These are phyloP conservation scores for Lasiurus cinereus DNA, from an alignment of 2,113 vertebrate species.

Conservation along the genomic window DNA sequence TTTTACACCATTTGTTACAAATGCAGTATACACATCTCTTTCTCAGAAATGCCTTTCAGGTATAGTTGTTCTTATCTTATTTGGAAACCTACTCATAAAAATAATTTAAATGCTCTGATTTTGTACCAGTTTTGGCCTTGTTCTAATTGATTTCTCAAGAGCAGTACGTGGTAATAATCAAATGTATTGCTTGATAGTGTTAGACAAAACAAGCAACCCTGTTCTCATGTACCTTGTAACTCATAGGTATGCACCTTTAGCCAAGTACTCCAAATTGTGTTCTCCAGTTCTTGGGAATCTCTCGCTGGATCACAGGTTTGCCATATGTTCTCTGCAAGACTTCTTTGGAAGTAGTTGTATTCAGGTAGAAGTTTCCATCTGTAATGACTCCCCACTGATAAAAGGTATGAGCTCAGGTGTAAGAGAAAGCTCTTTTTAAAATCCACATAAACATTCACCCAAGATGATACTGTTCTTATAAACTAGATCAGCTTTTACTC, in stretches of 20 bases:
- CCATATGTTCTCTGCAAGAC: constrained; percentile 5
- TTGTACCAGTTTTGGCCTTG: neutral
- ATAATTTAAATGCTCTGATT: constrained; percentile 4
- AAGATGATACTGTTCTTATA: neutral
- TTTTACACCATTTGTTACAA: neutral
- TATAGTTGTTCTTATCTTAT: neutral
- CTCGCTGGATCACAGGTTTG: constrained; percentile 14
- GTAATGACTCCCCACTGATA: neutral
- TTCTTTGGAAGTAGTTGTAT: constrained; percentile 14
- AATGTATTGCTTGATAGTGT: neutral
- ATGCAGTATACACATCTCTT: neutral
- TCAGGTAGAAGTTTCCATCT: constrained; percentile 34
- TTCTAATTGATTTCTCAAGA: neutral
- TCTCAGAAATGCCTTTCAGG: neutral
- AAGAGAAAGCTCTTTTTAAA: neutral
- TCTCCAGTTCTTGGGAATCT: neutral
- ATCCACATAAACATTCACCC: neutral
- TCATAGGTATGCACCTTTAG: neutral
- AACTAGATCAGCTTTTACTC: neutral
- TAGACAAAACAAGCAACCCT: neutral
- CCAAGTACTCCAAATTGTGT: neutral
- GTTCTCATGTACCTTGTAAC: neutral
- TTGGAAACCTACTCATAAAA: neutral
- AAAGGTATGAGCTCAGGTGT: neutral
- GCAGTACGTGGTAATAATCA: neutral